phyloP scores from a whole-genome alignment of 2,888 invertebrate species.

The Anodontia alba region DNA sequence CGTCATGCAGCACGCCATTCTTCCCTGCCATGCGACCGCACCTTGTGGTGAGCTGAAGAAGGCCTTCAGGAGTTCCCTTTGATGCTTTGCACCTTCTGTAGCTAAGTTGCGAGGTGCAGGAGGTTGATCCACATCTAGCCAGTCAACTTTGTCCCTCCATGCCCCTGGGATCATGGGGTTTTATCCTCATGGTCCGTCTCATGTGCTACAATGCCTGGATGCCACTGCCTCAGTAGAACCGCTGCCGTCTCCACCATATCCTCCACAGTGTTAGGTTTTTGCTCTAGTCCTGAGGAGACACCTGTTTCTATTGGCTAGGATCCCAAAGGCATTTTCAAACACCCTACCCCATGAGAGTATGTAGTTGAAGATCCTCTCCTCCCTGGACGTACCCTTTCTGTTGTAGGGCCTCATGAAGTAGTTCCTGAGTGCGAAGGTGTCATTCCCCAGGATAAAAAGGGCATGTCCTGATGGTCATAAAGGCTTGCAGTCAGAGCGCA shows the following conservation, averaged over 20 bases:
- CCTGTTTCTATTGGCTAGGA: no score
- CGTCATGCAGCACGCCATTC: no score
- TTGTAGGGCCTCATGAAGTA: not conserved
- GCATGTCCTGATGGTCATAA: constrained; percentile 1
- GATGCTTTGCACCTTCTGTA: constrained; percentile 27
- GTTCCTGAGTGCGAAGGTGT: not conserved
- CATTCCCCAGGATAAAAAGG: not conserved
- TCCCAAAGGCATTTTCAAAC: no score
- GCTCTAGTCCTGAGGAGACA: constrained; percentile 16
- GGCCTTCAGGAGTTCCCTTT: no score
- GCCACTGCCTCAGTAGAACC: constrained; percentile 26
- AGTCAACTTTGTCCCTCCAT: constrained; percentile 34
- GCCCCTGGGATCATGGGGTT: constrained; percentile 30
- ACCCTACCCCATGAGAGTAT: no score
- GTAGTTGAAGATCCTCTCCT: constrained; percentile 18
- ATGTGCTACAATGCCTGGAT: constrained; percentile 28
- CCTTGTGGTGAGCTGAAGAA: no score
- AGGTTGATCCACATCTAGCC: constrained; percentile 25
- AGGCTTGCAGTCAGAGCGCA: constrained; percentile 22
- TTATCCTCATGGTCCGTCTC: constrained; percentile 44
- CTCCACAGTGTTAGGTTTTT: no score
- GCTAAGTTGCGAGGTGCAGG: constrained; percentile 16
- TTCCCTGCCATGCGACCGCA: no score
- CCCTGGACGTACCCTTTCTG: constrained; percentile 11
- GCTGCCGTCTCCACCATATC: constrained; percentile 34